Percentiles rank a stretch among this genome's conserved stretches.
These are phyloP conservation scores for Chinchilla lanigera DNA, from an alignment of 2,113 vertebrate species.

Conservation along the genomic window DNA sequence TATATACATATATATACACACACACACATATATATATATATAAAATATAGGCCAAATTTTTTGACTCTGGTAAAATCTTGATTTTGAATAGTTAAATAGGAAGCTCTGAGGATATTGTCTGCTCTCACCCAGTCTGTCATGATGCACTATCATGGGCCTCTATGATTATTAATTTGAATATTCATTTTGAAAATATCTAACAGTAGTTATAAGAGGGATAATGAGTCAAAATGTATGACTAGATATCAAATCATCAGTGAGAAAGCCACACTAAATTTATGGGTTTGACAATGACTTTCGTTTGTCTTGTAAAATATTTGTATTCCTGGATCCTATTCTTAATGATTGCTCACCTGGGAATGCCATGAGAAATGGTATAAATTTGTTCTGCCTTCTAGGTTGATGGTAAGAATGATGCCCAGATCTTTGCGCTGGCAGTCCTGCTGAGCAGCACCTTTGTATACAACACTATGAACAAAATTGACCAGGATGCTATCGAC, in stretches of 20 bases:
- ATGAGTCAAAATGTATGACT: neutral
- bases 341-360: neutral
- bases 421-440: slow-evolving; percentile 68
- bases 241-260: neutral
- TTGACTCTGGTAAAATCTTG: neutral
- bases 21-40: neutral
- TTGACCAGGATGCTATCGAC: slow-evolving; percentile 60
- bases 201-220: neutral
- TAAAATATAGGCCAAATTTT: neutral
- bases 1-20: no score
- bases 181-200: neutral
- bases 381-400: slow-evolving; percentile 60
- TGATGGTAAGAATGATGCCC: slow-evolving; percentile 48
- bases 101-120: neutral
- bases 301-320: neutral
- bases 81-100: neutral
- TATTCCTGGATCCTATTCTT: neutral
- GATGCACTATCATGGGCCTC: neutral
- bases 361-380: neutral
- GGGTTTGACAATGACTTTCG: neutral
- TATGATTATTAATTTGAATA: neutral
- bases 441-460: slow-evolving; percentile 72
- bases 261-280: neutral
- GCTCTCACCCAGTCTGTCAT: neutral
- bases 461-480: slow-evolving; percentile 73